These are phyloP conservation scores for Ischnus inquisitorius DNA, from an alignment of 2,888 invertebrate species.

Conservation along the genomic window DNA sequence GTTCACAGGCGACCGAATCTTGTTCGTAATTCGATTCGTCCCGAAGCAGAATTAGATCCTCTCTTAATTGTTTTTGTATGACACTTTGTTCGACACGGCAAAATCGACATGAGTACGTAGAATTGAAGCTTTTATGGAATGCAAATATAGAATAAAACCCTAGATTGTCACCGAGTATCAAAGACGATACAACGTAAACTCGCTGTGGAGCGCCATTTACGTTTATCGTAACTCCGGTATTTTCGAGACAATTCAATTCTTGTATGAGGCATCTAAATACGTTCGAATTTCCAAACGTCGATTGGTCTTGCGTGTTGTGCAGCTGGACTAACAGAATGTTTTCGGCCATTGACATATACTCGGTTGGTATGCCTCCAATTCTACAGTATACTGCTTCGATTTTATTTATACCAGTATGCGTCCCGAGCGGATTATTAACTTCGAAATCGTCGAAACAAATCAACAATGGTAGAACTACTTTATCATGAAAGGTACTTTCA, in stretches of 20 bases:
- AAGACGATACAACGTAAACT: conserved; percentile 60
- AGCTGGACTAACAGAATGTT: conserved; percentile 68
- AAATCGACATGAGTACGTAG: conserved; percentile 62
- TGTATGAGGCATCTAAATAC: conserved; percentile 55
- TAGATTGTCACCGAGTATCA: conserved; percentile 68
- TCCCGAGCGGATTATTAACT: conserved; percentile 69
- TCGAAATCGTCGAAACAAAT: conserved; percentile 71
- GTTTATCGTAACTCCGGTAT: conserved; percentile 55
- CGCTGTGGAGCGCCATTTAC: conserved; percentile 26
- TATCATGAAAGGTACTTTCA: conserved; percentile 31
- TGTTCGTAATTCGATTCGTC: conserved; percentile 49
- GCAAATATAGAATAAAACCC: conserved; percentile 66
- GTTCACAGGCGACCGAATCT: conserved; percentile 51
- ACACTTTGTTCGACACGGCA: conserved; percentile 16
- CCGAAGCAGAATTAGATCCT: conserved; percentile 52
- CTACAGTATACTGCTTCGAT: conserved; percentile 65
- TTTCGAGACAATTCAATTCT: conserved; percentile 60
- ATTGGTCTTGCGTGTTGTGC: conserved; percentile 55
- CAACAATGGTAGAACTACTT: conserved; percentile 63
- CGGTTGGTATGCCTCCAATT: conserved; percentile 65
- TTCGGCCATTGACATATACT: conserved; percentile 64
- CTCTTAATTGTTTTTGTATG: conserved; percentile 1
- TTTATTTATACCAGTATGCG: conserved; percentile 66
- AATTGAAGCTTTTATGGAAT: conserved; percentile 66
- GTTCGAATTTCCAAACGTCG: conserved; percentile 59